phyloP scores from a whole-genome alignment of 92 coral and sea anemone genomes.

The Zoanthus solanderi region DNA sequence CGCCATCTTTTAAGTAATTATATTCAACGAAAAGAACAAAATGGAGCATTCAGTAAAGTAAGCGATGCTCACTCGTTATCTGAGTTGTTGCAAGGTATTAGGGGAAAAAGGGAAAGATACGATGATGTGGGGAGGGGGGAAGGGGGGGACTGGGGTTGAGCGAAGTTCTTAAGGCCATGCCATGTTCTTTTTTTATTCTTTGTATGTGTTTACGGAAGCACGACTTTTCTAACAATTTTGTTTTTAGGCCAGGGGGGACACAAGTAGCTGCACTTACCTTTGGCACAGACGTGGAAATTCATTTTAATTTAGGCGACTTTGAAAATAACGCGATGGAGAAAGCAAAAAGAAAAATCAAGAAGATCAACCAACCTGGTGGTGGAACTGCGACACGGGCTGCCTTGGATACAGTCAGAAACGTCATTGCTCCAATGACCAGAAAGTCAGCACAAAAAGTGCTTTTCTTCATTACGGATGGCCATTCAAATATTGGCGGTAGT shows the following conservation, averaged over 20 bases:
- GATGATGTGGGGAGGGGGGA: no score
- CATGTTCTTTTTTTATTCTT: no score
- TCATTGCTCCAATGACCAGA: conserved; percentile 69
- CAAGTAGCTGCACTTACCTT: conserved; percentile 84
- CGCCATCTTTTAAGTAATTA: no score
- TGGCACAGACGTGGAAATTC: conserved; percentile 71
- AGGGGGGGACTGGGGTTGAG: no score
- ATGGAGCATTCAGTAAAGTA: no score
- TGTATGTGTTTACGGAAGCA: no score
- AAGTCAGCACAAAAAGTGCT: conserved; percentile 67
- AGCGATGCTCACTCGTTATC: no score
- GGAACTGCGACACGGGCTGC: conserved; percentile 87
- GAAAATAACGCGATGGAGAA: conserved; percentile 48
- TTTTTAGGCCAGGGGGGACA: conserved; percentile 76
- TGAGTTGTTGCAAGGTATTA: no score
- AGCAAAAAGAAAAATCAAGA: conserved; percentile 64
- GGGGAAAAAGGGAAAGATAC: no score
- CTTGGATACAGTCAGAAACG: conserved; percentile 61
- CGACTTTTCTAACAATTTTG: no score
- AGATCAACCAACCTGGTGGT: conserved; percentile 81
- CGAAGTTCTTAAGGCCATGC: no score
- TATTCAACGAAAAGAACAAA: no score
- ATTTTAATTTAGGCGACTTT: conserved; percentile 81
- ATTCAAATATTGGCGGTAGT: conserved; percentile 84
- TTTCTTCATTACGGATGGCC: conserved; percentile 86